Base-by-base conservation (phyloP, 2,888 invertebrate genomes). In the Sesamia inferens region DNA sequence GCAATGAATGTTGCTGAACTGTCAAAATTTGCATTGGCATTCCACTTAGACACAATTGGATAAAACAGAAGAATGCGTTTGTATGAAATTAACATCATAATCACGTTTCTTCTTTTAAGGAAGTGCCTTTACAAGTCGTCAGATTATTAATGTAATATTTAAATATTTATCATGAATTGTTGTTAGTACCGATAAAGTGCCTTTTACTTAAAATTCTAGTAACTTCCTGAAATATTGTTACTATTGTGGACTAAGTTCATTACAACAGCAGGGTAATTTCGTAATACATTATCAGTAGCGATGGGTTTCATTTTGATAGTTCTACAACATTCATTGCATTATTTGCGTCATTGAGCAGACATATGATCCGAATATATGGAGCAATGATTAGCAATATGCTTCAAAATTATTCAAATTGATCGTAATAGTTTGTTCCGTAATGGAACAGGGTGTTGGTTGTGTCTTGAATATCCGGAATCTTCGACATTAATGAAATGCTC, bases 141-240 rank as follows among this genome's bases (percentile, higher is more conserved):
- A 24, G 16, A 64, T 65, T 47, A 66, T 22, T 66, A 11, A 31
- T 65, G 47, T 3, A 6, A 68, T 5, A 5, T n/a, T 39, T 1
- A 66, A 48, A 8, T 67, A 22, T n/a, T 51, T 24, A 24, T 39
- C 11, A 14, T 24, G 10, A 22, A 42, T 44, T 54, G 19, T 54
- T 54, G n/a, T 14, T 14, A 31, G 3, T 44, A 24, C 42, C 24
- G 11, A 24, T 44, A 44, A 31, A 70, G 70, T 70, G 54, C 70
- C 58, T 67, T 42, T 59, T 19, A 1, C 16, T 11, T n/a, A 7
- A 11, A 24, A 24, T 19, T 57, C 7, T 69, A 19, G 14, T 24
- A n/a, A 14, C 42, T n/a, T 14, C 2, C 8, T 31, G 31, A 31
- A 16, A 16, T 44, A 8, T 24, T 65, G 16, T 39, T 66, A 16